Evolutionary conservation across 2,797 vertebrate genomes (phyloP).

Genomic region (Myotis findleyi): DNA sequence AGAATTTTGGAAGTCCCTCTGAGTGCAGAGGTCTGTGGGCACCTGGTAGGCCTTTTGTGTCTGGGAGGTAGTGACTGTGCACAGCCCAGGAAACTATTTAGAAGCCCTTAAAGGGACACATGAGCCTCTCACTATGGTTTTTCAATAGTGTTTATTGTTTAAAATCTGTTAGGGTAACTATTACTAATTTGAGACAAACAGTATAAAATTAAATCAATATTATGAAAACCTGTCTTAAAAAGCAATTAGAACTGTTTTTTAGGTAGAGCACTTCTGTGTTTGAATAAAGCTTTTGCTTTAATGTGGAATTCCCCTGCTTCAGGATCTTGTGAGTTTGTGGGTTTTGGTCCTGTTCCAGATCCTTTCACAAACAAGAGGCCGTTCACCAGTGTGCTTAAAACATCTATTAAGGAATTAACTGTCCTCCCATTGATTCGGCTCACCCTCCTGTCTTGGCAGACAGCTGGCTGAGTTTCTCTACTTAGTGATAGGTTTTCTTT

Average conservation of each 20-base stretch:
- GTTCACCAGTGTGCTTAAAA: slow-evolving; percentile 65
- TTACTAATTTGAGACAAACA: slow-evolving; percentile 73
- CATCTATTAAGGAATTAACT: slow-evolving; percentile 75
- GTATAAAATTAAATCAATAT: slow-evolving; percentile 74
- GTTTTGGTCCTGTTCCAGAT: slow-evolving; percentile 80
- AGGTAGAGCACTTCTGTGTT: slow-evolving; percentile 63
- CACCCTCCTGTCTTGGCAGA: slow-evolving; percentile 49
- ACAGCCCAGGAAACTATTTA: neutral
- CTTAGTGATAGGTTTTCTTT: neutral
- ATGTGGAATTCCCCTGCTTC: slow-evolving; percentile 84
- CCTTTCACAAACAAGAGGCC: slow-evolving; percentile 78
- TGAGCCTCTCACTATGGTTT: slow-evolving; percentile 60
- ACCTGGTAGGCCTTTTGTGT: neutral
- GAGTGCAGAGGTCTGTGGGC: neutral
- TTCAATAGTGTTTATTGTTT: slow-evolving; percentile 45
- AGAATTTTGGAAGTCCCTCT: neutral
- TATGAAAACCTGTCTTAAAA: slow-evolving; percentile 79
- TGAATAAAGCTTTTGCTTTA: slow-evolving; percentile 66
- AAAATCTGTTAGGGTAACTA: slow-evolving; percentile 64
- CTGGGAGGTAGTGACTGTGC: neutral
- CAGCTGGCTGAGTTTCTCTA: neutral
- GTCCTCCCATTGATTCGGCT: slow-evolving; percentile 42
- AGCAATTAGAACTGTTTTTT: slow-evolving; percentile 75
- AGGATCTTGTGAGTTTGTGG: slow-evolving; percentile 70
- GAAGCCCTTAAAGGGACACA: slow-evolving; percentile 31